A percentile compares a stretch with the other conserved stretches of the same genome.
Conservation (phyloP, 2,888 invertebrate species). For the Drosophila mercatorum region DNA sequence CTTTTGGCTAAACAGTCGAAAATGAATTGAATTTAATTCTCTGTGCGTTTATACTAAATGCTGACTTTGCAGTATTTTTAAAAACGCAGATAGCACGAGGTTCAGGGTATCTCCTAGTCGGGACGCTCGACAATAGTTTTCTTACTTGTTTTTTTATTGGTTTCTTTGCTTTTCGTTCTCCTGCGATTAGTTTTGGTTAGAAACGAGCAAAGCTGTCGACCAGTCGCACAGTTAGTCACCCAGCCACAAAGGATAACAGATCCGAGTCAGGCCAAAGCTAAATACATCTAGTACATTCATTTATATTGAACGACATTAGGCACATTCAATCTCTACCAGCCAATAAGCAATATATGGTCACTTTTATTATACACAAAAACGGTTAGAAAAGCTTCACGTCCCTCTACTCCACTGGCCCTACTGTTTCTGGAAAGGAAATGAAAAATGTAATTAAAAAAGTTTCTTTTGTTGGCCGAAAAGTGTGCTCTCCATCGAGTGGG, state of each 20-base stretch:
- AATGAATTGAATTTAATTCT: no score
- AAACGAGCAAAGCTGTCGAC: constrained; percentile 57
- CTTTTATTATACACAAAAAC: constrained; percentile 59
- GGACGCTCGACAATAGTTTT: no score
- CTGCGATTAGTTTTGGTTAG: constrained; percentile 32
- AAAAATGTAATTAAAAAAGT: constrained; percentile 78
- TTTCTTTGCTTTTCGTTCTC: constrained; percentile 8
- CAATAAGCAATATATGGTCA: constrained; percentile 64
- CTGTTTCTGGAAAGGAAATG: constrained; percentile 59
- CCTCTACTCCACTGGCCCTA: background rate
- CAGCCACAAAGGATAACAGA: constrained; percentile 53
- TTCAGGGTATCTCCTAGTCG: no score
- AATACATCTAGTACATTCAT: constrained; percentile 18
- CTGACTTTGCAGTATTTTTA: no score
- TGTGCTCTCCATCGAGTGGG: constrained; percentile 28
- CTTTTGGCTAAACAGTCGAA: no score
- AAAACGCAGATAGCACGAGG: no score
- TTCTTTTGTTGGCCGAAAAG: constrained; percentile 49
- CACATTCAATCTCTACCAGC: constrained; percentile 32
- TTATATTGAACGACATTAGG: constrained; percentile 63
- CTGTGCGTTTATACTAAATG: no score
- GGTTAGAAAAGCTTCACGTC: constrained; percentile 22
- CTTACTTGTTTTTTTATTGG: constrained; percentile 15
- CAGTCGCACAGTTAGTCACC: constrained; percentile 64
- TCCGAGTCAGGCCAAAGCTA: constrained; percentile 48